phyloP scores from a whole-genome alignment of 2,113 vertebrate genomes.

The Apaloderma vittatum region DNA sequence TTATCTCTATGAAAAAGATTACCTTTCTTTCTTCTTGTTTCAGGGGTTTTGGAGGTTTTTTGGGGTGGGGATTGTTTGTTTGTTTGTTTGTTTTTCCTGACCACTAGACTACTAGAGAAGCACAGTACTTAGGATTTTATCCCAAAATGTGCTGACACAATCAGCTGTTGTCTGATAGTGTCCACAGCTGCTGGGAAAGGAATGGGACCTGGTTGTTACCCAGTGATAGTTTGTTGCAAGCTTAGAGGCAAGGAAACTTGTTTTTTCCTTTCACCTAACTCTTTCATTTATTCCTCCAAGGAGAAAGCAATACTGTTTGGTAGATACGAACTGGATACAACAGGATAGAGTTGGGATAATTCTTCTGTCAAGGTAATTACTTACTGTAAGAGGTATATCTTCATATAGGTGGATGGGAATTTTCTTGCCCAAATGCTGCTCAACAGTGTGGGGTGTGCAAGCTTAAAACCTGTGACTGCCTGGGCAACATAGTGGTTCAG shows the following conservation, averaged over 20 bases:
- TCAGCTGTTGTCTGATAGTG: neutral
- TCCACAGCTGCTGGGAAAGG: neutral
- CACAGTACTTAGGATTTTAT: neutral
- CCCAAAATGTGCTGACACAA: neutral
- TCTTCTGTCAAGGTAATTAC: neutral
- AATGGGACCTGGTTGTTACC: neutral
- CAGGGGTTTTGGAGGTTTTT: too few relatives aligned
- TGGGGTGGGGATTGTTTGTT: neutral
- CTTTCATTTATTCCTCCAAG: neutral
- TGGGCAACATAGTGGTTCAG: neutral
- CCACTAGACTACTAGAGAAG: neutral
- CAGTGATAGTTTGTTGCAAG: neutral
- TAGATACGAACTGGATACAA: rapidly evolving
- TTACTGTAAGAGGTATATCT: neutral
- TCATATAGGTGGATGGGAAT: neutral
- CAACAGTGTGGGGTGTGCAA: neutral
- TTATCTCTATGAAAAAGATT: neutral
- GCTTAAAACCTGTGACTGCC: neutral
- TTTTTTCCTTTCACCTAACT: neutral
- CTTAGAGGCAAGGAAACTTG: neutral
- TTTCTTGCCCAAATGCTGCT: neutral
- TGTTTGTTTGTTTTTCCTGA: neutral
- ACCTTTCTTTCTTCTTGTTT: neutral
- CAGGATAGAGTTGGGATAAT: neutral
- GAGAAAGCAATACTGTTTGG: neutral